phyloP scores from a whole-genome alignment of 2,888 invertebrate genomes.

The Dicranocentrus wangi region DNA sequence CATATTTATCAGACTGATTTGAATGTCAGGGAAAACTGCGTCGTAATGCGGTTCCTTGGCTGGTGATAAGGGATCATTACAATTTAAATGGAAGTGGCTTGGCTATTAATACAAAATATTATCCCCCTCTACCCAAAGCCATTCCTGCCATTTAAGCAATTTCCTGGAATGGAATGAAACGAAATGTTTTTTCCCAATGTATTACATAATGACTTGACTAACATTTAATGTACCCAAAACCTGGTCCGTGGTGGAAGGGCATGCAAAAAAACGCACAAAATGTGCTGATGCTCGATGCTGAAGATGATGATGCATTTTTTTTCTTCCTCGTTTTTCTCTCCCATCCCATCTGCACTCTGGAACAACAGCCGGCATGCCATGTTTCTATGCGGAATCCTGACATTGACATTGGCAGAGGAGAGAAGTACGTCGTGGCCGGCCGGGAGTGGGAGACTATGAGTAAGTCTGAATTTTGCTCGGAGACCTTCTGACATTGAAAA shows the following conservation, averaged over 20 bases:
- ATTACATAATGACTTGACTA: conserved; percentile 35
- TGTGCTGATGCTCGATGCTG: not conserved
- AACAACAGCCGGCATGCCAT: conserved; percentile 37
- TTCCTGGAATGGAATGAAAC: conserved; percentile 43
- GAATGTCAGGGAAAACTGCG: too few species aligned
- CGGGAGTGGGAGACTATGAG: not conserved
- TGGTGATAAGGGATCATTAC: conserved; percentile 13
- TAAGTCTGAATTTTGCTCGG: not conserved
- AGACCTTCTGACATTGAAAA: conserved; percentile 52
- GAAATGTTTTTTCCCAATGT: not conserved
- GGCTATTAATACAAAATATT: conserved; percentile 32
- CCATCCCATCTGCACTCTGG: not conserved
- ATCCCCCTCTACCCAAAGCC: not conserved
- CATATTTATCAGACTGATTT: not conserved
- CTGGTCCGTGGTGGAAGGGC: not conserved
- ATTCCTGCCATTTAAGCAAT: conserved; percentile 26
- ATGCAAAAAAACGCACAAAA: conserved; percentile 31
- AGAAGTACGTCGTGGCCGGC: not conserved
- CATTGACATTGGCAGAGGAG: conserved; percentile 49
- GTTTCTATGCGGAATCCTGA: conserved; percentile 42
- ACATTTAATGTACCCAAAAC: not conserved
- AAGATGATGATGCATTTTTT: conserved; percentile 31
- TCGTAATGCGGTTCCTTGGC: not conserved
- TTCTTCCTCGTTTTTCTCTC: conserved; percentile 19
- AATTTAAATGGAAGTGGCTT: conserved; percentile 26